phyloP scores from a whole-genome alignment of 2,888 invertebrate genomes.

The Spilarctia lutea region DNA sequence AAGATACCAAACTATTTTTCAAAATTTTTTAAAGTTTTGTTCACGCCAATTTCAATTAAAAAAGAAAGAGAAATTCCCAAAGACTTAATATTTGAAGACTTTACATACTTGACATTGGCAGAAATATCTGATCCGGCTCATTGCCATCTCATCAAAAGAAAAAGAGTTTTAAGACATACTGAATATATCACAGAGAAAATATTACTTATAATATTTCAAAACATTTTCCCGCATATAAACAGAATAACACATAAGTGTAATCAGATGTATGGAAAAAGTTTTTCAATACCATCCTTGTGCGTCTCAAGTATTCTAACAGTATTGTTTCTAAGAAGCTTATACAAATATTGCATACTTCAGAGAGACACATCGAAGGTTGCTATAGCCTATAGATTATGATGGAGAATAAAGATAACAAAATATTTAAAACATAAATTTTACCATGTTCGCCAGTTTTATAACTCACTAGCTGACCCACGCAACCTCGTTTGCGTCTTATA shows the following conservation, averaged over 20 bases:
- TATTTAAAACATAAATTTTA: background rate
- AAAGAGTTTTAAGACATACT: background rate
- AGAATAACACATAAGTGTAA: conserved; percentile 9
- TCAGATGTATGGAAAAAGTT: conserved; percentile 24
- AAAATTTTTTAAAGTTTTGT: too few relatives aligned
- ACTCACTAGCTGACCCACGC: too few relatives aligned
- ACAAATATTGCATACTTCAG: conserved; percentile 16
- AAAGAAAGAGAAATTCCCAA: background rate
- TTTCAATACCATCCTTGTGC: conserved; percentile 15
- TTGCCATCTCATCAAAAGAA: too few relatives aligned
- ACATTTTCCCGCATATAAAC: conserved; percentile 4
- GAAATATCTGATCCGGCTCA: too few relatives aligned
- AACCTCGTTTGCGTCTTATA: too few relatives aligned
- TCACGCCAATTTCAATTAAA: background rate
- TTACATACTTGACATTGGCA: too few relatives aligned
- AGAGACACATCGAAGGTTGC: conserved; percentile 4
- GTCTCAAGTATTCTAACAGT: conserved; percentile 9
- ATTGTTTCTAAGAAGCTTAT: conserved; percentile 15
- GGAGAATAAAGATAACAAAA: background rate
- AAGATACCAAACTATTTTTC: too few relatives aligned
- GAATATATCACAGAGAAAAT: background rate
- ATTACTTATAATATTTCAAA: conserved; percentile 3
- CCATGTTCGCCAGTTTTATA: background rate
- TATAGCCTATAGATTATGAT: background rate
- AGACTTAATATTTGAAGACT: too few relatives aligned